Base-by-base conservation (phyloP, 2,113 vertebrate species). In the Embiotoca jacksoni region DNA sequence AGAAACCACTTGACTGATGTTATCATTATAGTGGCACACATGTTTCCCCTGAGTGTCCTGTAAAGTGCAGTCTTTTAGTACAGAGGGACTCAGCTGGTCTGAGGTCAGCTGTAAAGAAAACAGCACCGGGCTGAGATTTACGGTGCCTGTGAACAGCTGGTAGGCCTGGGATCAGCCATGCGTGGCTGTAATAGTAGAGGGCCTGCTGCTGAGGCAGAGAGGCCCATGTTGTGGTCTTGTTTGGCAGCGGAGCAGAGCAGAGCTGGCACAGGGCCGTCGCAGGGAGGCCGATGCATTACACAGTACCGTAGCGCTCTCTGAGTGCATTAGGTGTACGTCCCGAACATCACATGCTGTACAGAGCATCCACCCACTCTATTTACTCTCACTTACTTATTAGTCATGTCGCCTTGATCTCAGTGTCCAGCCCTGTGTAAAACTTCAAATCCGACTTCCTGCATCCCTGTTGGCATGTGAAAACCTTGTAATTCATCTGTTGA, bases 211-310 rank as follows among this genome's bases (percentile, higher is more conserved):
- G 82, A 85, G 76, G 86, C 68, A 36, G 75, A 83, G 72, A 87
- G 87, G 79, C 73, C 84, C 79, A 44, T 87, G 83, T 87, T 92
- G 91, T 87, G 91, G 90, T 90, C 77, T 52, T 84, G 89, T 89
- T 91, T 91, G 88, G 89, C 88, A 84, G 86, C 41, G 35, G 75
- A 60, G 75, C 77, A 10, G 80, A 79, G 75, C 63, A 53, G 71
- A 68, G 75, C 72, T 91, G 90, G 89, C 88, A 57, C 61, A 0
- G 23, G 32, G 64, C 77, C 31, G 16, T 54, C 76, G 44, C 72
- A 32, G 54, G 32, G 65, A 80, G 68, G 79, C 82, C 79, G 79
- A 70, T 23, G 77, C 83, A 76, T 84, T 72, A 72, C 86, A 77
- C 32, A 58, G 72, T 54, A 33, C 70, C 52, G 71, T 37, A 58